A percentile compares a stretch with the other conserved stretches of the same genome.
phyloP scores from a whole-genome alignment of 2,113 vertebrate species.

The Spheniscus mendiculus region DNA sequence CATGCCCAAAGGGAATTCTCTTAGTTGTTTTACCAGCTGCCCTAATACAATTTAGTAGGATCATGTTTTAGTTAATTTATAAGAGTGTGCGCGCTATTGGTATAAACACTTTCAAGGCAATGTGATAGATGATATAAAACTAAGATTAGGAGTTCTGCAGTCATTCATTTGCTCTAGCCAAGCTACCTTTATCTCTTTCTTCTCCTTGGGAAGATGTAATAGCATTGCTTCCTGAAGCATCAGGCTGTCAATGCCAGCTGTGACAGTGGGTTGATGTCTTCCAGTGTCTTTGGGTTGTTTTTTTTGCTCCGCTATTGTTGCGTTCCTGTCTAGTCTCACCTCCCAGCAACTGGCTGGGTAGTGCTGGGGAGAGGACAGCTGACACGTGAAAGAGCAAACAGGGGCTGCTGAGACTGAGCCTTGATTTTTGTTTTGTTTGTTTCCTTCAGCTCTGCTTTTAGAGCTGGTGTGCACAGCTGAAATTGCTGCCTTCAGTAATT shows the following conservation, averaged over 20 bases:
- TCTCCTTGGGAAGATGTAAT: neutral
- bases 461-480: neutral
- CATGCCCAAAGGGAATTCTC: neutral
- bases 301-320: neutral
- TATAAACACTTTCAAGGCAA: neutral
- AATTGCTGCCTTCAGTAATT: neutral
- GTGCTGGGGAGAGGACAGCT: neutral
- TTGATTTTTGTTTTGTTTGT: neutral
- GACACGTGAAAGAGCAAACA: neutral
- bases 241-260: slow-evolving; percentile 18
- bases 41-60: neutral
- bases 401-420: neutral
- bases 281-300: neutral
- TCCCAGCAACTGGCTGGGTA: slow-evolving; percentile 17
- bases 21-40: neutral
- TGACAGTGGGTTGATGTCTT: neutral
- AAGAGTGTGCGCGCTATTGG: neutral
- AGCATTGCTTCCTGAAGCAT: neutral
- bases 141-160: neutral
- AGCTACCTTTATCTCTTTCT: neutral
- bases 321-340: neutral
- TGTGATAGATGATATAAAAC: neutral
- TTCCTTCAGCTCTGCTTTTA: neutral
- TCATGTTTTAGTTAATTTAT: neutral
- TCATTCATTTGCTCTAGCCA: neutral